Conservation (phyloP, 2,797 vertebrate genomes). For the Phataginus tetradactyla region DNA sequence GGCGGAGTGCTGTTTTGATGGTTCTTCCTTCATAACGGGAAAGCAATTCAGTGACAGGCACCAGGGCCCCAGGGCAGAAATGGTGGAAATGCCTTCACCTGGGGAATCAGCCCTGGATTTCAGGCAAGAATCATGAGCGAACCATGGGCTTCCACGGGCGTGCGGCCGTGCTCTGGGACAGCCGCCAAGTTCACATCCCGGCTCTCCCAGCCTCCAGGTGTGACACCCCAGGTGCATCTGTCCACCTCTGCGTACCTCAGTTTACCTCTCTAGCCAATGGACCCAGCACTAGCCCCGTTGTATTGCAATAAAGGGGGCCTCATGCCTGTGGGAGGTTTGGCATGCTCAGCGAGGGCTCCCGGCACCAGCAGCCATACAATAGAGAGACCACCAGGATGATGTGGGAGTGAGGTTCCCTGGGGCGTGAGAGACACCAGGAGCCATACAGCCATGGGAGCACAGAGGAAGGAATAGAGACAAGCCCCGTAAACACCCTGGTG, state of each 20-base stretch:
- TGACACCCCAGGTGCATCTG: neutral
- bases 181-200: no score
- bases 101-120: neutral
- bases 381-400: no score
- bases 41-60: no score
- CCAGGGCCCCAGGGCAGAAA: no score
- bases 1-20: fast-evolving
- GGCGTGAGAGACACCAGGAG: neutral
- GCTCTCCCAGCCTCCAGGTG: neutral
- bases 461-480: neutral
- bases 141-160: fast-evolving
- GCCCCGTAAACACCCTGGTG: neutral
- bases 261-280: neutral
- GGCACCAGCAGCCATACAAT: no score
- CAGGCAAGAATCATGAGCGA: fast-evolving
- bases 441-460: no score
- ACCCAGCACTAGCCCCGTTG: neutral
- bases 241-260: neutral
- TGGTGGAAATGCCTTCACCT: fast-evolving
- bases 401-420: no score
- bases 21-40: neutral
- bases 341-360: no score
- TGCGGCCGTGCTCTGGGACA: neutral
- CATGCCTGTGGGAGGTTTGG: fast-evolving
- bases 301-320: neutral